Conservation (phyloP, 2,113 vertebrate species). For the Pomatorhinus ruficollis region DNA sequence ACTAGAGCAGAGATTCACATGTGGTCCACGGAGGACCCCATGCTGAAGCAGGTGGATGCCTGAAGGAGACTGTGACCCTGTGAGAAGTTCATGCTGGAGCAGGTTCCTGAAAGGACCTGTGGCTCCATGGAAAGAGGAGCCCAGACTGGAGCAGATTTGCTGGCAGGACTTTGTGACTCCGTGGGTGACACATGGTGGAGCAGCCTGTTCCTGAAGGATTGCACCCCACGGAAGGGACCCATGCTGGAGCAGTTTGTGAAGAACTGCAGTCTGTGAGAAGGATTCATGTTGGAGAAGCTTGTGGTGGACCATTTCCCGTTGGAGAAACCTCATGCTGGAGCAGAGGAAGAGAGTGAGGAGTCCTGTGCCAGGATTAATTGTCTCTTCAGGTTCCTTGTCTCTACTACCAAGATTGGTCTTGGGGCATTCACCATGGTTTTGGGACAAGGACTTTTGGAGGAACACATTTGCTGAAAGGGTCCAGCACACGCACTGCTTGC, state of each 20-base stretch:
- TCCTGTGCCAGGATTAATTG: background rate
- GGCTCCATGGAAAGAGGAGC: background rate
- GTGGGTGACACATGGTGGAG: background rate
- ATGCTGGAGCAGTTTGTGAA: background rate
- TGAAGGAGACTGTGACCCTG: background rate
- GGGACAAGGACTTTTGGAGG: background rate
- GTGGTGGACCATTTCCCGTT: background rate
- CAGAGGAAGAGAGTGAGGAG: background rate
- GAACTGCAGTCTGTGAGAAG: background rate
- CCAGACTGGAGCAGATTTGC: background rate
- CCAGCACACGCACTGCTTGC: accelerated
- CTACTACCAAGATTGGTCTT: background rate
- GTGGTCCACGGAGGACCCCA: background rate
- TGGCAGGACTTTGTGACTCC: background rate
- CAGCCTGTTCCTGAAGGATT: background rate
- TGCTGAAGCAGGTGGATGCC: background rate
- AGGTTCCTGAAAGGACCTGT: background rate
- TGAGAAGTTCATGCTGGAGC: background rate
- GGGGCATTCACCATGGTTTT: background rate
- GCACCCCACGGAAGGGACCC: background rate
- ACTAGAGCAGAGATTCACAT: background rate
- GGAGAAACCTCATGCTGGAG: background rate
- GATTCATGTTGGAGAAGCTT: background rate
- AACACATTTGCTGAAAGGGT: background rate
- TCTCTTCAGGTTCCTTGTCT: background rate